A percentile compares a stretch with the other conserved stretches of the same genome.
phyloP scores from a whole-genome alignment of 2,113 vertebrate species.

The Lonchura striata region DNA sequence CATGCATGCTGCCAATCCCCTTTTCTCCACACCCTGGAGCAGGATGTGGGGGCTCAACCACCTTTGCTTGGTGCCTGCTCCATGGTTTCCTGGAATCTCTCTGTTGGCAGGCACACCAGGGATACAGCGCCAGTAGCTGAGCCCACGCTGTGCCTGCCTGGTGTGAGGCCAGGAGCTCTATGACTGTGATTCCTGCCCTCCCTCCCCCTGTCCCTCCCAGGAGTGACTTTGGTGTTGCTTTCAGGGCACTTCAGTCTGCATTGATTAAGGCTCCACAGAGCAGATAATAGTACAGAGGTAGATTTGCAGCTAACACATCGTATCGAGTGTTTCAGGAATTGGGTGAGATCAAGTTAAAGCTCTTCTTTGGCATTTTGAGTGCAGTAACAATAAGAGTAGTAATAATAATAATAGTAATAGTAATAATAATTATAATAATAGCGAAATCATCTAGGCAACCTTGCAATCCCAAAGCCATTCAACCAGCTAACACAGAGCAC shows the following conservation, averaged over 20 bases:
- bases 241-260: neutral
- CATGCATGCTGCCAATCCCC: accelerated
- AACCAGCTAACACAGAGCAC: neutral
- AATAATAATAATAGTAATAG: neutral
- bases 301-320: neutral
- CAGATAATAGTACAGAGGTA: neutral
- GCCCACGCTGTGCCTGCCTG: accelerated
- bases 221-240: neutral
- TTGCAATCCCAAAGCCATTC: neutral
- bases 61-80: neutral
- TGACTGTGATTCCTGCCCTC: neutral
- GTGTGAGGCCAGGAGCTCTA: neutral
- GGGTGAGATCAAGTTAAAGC: neutral
- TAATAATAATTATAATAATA: neutral
- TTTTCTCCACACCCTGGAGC: neutral
- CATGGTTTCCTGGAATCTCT: neutral
- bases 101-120: neutral
- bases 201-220: neutral
- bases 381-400: neutral
- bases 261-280: neutral
- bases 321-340: neutral
- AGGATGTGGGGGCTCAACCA: neutral
- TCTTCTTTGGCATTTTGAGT: neutral
- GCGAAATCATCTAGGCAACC: neutral
- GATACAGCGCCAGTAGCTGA: accelerated